A percentile compares a stretch with the other conserved stretches of the same genome.
Evolutionary conservation across 2,888 invertebrate species (phyloP).

Genomic region (Sepiola atlantica): DNA sequence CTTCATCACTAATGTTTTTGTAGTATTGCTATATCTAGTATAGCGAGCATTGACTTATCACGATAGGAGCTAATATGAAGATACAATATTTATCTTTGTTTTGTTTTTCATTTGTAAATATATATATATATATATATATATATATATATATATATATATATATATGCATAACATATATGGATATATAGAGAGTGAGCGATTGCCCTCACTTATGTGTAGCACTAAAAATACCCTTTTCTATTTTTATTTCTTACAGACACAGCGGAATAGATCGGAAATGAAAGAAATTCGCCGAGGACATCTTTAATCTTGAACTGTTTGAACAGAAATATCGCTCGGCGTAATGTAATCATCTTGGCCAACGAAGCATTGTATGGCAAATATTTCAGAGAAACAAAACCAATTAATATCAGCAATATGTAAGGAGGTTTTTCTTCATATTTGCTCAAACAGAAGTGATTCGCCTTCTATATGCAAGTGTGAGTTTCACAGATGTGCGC

Average conservation of each 20-base stretch:
- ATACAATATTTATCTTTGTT: too few relatives aligned
- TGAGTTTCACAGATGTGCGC: not conserved
- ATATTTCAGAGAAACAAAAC: not conserved
- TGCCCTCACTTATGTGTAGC: not conserved
- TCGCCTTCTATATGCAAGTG: not conserved
- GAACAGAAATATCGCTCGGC: not conserved
- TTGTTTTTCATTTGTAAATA: not conserved
- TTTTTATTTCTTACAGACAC: not conserved
- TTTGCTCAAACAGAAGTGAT: not conserved
- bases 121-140: not conserved
- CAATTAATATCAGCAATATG: not conserved
- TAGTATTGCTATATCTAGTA: too few relatives aligned
- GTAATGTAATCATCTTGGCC: slow-evolving; percentile 23
- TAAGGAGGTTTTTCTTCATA: slow-evolving; percentile 10
- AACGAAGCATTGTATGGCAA: slow-evolving; percentile 16
- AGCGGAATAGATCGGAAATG: not conserved
- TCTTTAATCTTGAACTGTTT: not conserved
- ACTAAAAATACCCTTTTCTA: not conserved
- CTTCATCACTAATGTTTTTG: too few relatives aligned
- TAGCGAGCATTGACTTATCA: too few relatives aligned
- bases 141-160: not conserved
- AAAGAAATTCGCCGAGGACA: not conserved
- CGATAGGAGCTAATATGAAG: too few relatives aligned
- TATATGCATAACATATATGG: too few relatives aligned
- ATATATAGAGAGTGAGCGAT: not conserved